phyloP scores from a whole-genome alignment of 1,140 invertebrate species.

The Ceratina australensis region DNA sequence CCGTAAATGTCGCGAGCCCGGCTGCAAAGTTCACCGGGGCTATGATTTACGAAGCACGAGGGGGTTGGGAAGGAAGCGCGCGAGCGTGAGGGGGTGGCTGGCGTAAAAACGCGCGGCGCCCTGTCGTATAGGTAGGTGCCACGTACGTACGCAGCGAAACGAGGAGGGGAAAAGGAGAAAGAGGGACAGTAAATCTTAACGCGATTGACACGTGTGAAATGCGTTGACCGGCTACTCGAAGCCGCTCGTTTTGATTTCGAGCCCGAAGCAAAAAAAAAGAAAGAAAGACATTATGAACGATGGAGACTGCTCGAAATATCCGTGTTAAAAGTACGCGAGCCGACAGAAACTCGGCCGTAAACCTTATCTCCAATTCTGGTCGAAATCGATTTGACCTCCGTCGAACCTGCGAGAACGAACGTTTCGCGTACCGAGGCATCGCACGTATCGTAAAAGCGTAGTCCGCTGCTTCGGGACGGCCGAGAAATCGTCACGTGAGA shows the following conservation, averaged over 20 bases:
- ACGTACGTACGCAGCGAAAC: neutral
- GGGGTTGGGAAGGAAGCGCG: slow-evolving; percentile 1
- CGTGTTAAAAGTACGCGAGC: slow-evolving; percentile 37
- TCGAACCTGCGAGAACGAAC: slow-evolving; percentile 26
- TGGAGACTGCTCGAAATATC: slow-evolving; percentile 47
- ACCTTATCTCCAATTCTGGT: slow-evolving; percentile 70
- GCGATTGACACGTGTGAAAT: slow-evolving; percentile 72
- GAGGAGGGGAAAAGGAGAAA: slow-evolving; percentile 31
- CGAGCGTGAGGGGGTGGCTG: slow-evolving; percentile 6
- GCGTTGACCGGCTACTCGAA: slow-evolving; percentile 58
- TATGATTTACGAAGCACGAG: slow-evolving; percentile 65
- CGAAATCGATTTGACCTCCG: slow-evolving; percentile 73
- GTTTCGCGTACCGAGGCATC: neutral
- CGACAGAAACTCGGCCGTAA: slow-evolving; percentile 49
- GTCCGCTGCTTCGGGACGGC: neutral
- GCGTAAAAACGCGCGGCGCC: neutral
- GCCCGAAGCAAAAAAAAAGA: neutral
- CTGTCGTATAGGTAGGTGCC: neutral
- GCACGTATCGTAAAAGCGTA: slow-evolving; percentile 18
- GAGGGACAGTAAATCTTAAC: slow-evolving; percentile 64
- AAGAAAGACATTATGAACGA: slow-evolving; percentile 5
- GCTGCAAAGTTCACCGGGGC: slow-evolving; percentile 32
- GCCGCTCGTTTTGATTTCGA: slow-evolving; percentile 43
- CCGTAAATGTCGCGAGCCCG: slow-evolving; percentile 56
- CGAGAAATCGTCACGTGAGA: slow-evolving; percentile 23